phyloP scores from a whole-genome alignment of 2,888 invertebrate genomes.

The Amaurobius ferox region DNA sequence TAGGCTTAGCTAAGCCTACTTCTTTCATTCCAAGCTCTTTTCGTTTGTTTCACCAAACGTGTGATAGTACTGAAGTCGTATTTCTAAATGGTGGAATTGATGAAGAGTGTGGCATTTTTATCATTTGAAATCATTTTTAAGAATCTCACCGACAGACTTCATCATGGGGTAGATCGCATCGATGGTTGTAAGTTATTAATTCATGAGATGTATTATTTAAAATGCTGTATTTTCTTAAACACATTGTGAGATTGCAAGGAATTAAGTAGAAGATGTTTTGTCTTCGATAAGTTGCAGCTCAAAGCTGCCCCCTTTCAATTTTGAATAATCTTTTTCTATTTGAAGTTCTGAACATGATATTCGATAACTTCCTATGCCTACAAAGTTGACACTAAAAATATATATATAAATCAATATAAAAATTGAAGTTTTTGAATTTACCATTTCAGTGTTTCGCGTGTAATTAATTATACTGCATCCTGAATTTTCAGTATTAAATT shows the following conservation, averaged over 20 bases:
- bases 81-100: not conserved
- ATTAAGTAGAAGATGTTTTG: conserved; percentile 54
- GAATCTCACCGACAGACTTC: conserved; percentile 40
- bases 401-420: no score
- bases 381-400: not conserved
- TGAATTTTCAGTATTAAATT: conserved; percentile 2
- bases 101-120: not conserved
- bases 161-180: conserved; percentile 56
- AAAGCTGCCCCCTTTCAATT: conserved; percentile 32
- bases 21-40: not conserved
- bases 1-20: not conserved
- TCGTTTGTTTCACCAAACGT: not conserved
- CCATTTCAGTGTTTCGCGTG: not conserved
- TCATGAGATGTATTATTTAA: conserved; percentile 52
- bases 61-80: conserved; percentile 9
- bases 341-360: not conserved
- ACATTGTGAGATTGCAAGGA: conserved; percentile 23
- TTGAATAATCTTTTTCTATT: conserved; percentile 29
- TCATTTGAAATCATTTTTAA: not conserved
- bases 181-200: conserved; percentile 55
- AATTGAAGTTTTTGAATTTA: no score
- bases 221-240: conserved; percentile 59
- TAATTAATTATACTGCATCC: conserved; percentile 4
- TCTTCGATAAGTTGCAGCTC: conserved; percentile 51
- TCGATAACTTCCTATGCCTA: not conserved